These are phyloP conservation scores for Dermochelys coriacea DNA, from an alignment of 2,797 vertebrate species.

Conservation along the genomic window DNA sequence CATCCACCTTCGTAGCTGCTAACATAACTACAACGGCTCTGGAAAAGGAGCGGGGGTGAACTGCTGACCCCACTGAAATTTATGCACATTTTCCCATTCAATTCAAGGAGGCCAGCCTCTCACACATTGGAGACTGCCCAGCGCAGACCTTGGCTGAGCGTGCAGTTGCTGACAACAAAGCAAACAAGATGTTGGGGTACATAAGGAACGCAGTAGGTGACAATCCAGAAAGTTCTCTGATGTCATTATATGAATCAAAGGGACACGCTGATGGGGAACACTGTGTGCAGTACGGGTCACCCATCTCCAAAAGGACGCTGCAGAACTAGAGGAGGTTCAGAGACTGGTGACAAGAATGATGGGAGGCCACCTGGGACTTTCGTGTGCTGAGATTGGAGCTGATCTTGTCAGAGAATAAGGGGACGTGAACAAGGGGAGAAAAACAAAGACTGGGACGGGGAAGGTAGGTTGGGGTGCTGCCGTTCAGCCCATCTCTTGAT, in stretches of 20 bases:
- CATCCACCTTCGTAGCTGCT: too few relatives aligned
- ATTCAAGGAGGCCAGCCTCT: neutral
- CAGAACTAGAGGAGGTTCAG: neutral
- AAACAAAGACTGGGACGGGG: neutral
- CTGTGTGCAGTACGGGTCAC: neutral
- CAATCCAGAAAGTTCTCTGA: neutral
- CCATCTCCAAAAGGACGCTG: neutral
- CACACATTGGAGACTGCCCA: too few relatives aligned
- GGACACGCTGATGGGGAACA: neutral
- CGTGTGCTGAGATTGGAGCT: neutral
- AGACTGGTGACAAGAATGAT: neutral
- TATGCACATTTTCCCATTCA: too few relatives aligned
- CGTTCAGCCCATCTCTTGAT: neutral
- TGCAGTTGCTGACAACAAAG: neutral
- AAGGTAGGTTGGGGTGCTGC: neutral
- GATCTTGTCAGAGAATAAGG: neutral
- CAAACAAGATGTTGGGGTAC: neutral
- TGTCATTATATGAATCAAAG: neutral
- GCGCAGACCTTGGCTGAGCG: fast-evolving
- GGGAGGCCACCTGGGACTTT: neutral
- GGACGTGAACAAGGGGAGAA: neutral
- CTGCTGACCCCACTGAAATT: neutral
- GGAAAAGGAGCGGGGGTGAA: neutral
- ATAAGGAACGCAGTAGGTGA: neutral
- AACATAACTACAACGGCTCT: fast-evolving